These are phyloP conservation scores for Camelus dromedarius DNA, from an alignment of 2,113 vertebrate genomes.

Conservation along the genomic window DNA sequence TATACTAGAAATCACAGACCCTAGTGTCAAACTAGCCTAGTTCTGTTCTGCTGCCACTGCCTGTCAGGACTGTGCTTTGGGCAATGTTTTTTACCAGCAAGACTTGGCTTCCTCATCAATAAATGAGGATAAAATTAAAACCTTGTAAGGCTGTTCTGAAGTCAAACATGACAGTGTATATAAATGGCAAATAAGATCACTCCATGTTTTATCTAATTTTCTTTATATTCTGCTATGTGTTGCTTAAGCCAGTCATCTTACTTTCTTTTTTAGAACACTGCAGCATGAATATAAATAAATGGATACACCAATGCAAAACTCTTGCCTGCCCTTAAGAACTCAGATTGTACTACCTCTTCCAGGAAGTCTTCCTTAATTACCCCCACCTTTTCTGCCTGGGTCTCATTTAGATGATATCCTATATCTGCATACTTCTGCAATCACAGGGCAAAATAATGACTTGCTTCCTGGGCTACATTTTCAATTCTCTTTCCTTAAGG, in stretches of 20 bases:
- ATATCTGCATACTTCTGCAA: not conserved
- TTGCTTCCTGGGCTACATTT: not conserved
- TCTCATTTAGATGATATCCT: not conserved
- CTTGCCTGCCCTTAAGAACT: not conserved
- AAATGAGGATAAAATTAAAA: conserved; percentile 35
- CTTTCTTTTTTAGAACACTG: conserved; percentile 9
- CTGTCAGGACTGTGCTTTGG: not conserved
- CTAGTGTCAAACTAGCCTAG: not conserved
- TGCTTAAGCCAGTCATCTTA: not conserved
- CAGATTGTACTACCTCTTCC: not conserved
- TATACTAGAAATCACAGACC: not conserved
- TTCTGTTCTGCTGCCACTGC: not conserved
- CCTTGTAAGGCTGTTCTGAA: not conserved
- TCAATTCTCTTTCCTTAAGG: not conserved
- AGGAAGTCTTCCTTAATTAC: not conserved
- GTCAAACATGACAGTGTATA: not conserved
- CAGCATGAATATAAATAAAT: not conserved
- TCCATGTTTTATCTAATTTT: conserved; percentile 15
- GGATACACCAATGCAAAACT: not conserved
- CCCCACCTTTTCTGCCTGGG: not conserved
- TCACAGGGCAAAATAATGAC: not conserved
- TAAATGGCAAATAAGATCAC: not conserved
- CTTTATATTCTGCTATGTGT: not conserved
- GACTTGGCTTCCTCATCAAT: not conserved
- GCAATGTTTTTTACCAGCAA: not conserved